Conservation (phyloP, 92 coral and sea anemone genomes). For the Epizoanthus fatuus region DNA sequence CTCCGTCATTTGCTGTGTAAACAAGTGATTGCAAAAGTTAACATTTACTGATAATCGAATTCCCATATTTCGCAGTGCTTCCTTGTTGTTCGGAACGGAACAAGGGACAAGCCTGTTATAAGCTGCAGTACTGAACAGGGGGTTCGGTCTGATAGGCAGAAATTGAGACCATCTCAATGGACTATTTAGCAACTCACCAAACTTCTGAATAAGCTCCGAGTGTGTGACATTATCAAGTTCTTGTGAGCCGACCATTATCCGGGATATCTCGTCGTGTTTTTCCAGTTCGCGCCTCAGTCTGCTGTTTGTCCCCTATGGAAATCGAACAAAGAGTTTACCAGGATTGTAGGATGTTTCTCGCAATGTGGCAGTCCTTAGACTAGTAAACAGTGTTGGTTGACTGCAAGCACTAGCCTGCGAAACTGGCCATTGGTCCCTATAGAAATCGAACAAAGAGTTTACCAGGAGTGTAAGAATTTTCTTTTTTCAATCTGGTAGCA, state of each 20-base stretch:
- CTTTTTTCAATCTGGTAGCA: background rate
- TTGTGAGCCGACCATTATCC: constrained; percentile 77
- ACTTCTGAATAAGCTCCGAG: constrained; percentile 92
- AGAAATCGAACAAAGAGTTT: background rate
- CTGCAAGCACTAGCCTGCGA: no score
- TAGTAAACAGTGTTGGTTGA: background rate
- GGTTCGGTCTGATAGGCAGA: no score
- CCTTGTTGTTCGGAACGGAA: background rate
- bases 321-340: background rate
- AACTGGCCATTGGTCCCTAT: constrained; percentile 55
- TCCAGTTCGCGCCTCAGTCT: constrained; percentile 85
- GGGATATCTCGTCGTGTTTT: constrained; percentile 89
- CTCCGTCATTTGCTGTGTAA: background rate
- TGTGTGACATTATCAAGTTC: constrained; percentile 94
- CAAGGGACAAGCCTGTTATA: no score
- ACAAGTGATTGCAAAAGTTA: background rate
- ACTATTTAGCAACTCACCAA: constrained; percentile 67
- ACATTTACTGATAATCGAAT: background rate
- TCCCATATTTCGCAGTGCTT: background rate
- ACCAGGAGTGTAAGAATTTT: background rate
- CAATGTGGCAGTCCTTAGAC: background rate
- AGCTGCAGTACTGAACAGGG: no score
- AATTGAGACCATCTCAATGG: no score
- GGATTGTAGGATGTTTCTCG: background rate
- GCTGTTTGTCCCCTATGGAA: constrained; percentile 85